Evolutionary conservation across 2,888 invertebrate species (phyloP).

Genomic region (Luffia ferchaultella): DNA sequence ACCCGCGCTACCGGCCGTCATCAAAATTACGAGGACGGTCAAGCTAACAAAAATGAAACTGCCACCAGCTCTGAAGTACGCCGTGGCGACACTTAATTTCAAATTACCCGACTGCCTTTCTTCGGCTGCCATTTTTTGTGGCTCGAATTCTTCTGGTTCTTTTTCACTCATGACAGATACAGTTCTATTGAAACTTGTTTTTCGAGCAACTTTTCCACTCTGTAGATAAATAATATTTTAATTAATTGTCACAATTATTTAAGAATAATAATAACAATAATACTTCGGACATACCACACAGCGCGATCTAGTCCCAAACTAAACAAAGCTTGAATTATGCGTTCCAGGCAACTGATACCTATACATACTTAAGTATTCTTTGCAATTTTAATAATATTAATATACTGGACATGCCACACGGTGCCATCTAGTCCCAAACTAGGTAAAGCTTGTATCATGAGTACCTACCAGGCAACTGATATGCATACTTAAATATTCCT

Average conservation of each 20-base stretch:
- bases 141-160: conserved; percentile 36
- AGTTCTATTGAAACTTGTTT: conserved; percentile 2
- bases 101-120: conserved; percentile 46
- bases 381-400: not conserved
- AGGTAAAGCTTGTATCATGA: too few species aligned
- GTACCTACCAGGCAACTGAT: too few species aligned
- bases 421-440: too few species aligned
- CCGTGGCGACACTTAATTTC: conserved; percentile 39
- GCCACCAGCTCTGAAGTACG: conserved; percentile 46
- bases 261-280: not conserved
- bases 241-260: not conserved
- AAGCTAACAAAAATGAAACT: conserved; percentile 33
- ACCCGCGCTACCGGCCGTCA: conserved; percentile 69
- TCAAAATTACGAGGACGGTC: conserved; percentile 31
- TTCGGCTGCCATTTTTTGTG: conserved; percentile 42
- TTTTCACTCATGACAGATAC: conserved; percentile 24
- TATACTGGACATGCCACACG: too few species aligned
- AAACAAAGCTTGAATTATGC: too few species aligned
- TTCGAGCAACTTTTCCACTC: not conserved
- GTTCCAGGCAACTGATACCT: too few species aligned
- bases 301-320: too few species aligned
- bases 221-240: not conserved
- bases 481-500: too few species aligned
- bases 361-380: too few species aligned
- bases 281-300: not conserved